These are phyloP conservation scores for Dascyllus trimaculatus DNA, from an alignment of 2,113 vertebrate species.

Conservation along the genomic window DNA sequence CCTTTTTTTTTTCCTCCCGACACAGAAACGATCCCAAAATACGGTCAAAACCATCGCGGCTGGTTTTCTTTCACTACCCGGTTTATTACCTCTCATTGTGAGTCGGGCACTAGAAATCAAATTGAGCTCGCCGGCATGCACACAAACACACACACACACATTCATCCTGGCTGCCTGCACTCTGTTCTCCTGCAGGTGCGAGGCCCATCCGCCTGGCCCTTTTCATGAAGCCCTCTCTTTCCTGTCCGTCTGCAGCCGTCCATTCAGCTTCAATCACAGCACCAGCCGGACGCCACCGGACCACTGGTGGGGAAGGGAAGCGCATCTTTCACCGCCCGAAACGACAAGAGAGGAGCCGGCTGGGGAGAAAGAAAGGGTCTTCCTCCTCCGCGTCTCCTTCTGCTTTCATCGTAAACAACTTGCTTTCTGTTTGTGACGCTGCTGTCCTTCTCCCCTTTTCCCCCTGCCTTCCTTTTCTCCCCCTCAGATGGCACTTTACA, in stretches of 20 bases:
- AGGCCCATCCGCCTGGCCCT: constrained; percentile 88
- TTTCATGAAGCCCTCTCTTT: constrained; percentile 89
- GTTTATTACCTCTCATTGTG: constrained; percentile 73
- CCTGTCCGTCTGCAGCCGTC: constrained; percentile 91
- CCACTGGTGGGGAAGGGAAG: constrained; percentile 87
- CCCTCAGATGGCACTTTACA: constrained; percentile 61
- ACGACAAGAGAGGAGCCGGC: constrained; percentile 61
- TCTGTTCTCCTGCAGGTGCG: constrained; percentile 86
- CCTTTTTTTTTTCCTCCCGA: constrained; percentile 56
- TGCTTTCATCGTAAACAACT: constrained; percentile 88
- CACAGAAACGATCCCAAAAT: constrained; percentile 62
- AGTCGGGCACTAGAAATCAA: constrained; percentile 63
- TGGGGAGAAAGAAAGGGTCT: constrained; percentile 72
- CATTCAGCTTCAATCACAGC: constrained; percentile 90
- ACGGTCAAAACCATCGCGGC: constrained; percentile 44
- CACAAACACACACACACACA: constrained; percentile 67
- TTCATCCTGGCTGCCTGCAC: constrained; percentile 82
- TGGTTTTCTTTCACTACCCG: constrained; percentile 80
- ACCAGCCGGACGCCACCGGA: constrained; percentile 90
- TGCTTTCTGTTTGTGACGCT: constrained; percentile 85
- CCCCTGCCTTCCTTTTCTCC: constrained; percentile 67
- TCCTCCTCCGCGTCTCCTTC: constrained; percentile 80
- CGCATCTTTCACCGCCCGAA: constrained; percentile 82
- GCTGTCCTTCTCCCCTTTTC: constrained; percentile 62
- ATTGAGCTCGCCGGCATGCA: constrained; percentile 53